A percentile compares a stretch with the other conserved stretches of the same genome.
Conservation (phyloP, 2,797 vertebrate genomes). For the Ambastaia sidthimunki region DNA sequence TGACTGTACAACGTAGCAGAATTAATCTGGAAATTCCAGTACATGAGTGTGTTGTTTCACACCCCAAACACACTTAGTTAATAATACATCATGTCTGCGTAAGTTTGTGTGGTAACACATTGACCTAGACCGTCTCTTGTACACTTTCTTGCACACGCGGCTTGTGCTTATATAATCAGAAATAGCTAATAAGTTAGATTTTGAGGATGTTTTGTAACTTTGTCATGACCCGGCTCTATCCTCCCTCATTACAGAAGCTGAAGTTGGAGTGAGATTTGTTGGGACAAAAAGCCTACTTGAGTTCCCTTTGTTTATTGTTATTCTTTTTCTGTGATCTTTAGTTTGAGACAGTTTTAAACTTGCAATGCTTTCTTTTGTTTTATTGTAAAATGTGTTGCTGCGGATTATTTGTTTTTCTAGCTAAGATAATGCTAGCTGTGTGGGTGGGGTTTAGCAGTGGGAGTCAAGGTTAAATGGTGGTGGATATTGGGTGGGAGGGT, state of each 20-base stretch:
- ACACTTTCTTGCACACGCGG: slow-evolving; percentile 1
- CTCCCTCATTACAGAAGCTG: slow-evolving; percentile 69
- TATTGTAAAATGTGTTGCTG: slow-evolving; percentile 67
- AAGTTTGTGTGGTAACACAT: slow-evolving; percentile 22
- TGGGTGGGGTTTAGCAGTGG: slow-evolving; percentile 63
- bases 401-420: slow-evolving; percentile 64
- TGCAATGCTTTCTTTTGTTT: slow-evolving; percentile 64
- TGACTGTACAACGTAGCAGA: slow-evolving; percentile 11
- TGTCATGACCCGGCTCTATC: slow-evolving; percentile 64
- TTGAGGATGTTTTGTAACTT: slow-evolving; percentile 61
- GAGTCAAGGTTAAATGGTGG: slow-evolving; percentile 41
- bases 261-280: slow-evolving; percentile 66
- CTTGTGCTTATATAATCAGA: slow-evolving; percentile 23
- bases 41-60: slow-evolving; percentile 15
- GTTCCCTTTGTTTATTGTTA: slow-evolving; percentile 69
- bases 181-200: slow-evolving; percentile 20
- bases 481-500: slow-evolving; percentile 66
- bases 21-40: slow-evolving; percentile 42
- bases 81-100: slow-evolving; percentile 35
- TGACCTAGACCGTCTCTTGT: slow-evolving; percentile 35
- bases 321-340: slow-evolving; percentile 64
- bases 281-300: slow-evolving; percentile 69
- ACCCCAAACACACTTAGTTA: slow-evolving; percentile 29
- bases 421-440: slow-evolving; percentile 66
- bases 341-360: slow-evolving; percentile 69